A percentile compares a stretch with the other conserved stretches of the same genome.
Conservation (phyloP, 2,113 vertebrate genomes). For the Dascyllus trimaculatus region DNA sequence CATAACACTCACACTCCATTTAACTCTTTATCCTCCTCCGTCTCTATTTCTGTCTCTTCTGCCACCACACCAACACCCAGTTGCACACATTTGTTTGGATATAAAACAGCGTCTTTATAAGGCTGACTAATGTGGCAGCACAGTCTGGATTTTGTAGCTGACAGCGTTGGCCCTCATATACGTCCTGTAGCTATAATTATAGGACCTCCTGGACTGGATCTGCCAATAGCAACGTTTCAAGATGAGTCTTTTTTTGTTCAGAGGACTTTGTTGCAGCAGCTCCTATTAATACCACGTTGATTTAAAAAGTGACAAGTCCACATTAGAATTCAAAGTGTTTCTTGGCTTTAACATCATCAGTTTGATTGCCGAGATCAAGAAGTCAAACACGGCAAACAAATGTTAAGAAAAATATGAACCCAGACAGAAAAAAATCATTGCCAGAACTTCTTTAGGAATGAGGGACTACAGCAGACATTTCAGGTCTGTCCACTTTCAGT, state of each 20-base stretch:
- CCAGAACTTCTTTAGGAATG: too few species aligned
- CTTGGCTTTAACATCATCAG: too few species aligned
- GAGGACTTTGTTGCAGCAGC: not conserved
- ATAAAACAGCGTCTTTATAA: not conserved
- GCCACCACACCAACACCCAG: not conserved
- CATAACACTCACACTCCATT: not conserved
- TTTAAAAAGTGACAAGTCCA: too few species aligned
- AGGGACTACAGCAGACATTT: too few species aligned
- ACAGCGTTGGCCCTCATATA: not conserved
- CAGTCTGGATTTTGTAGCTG: not conserved
- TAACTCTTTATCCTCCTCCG: not conserved
- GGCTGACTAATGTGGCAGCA: not conserved
- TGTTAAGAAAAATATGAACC: too few species aligned
- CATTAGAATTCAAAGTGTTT: too few species aligned
- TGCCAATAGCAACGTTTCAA: not conserved
- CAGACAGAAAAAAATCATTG: too few species aligned
- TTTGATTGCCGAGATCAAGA: too few species aligned
- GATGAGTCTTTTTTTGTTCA: not conserved
- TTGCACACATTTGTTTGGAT: not conserved
- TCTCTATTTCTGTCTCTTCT: not conserved
- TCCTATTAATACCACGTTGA: too few species aligned
- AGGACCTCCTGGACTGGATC: slow-evolving; percentile 18
- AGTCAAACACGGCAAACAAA: too few species aligned
- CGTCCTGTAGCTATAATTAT: slow-evolving; percentile 12
- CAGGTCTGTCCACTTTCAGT: too few species aligned